Evolutionary conservation across 2,113 vertebrate species (phyloP).

Genomic region (Coptodon bakossiorum): DNA sequence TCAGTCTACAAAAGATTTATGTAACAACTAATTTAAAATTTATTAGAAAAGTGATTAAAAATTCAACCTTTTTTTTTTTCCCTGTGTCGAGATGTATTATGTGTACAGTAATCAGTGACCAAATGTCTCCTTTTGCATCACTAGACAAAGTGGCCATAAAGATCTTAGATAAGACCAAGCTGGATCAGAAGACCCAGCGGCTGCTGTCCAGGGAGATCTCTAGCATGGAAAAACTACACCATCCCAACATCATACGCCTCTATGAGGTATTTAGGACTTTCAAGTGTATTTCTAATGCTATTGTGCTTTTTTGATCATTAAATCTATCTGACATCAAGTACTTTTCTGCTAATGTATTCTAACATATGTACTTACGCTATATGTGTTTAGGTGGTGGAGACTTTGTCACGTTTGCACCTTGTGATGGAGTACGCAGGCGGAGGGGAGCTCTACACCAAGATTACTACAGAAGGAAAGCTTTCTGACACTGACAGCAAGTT

Average conservation of each 20-base stretch:
- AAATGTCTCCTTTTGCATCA: background rate
- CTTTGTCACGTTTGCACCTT: constrained; percentile 86
- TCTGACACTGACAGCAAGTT: constrained; percentile 84
- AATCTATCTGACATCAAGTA: background rate
- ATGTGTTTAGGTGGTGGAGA: constrained; percentile 83
- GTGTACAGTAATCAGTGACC: background rate
- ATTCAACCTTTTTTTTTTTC: background rate
- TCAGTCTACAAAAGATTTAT: background rate
- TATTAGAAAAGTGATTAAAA: background rate
- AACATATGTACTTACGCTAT: background rate
- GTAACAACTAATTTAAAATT: background rate
- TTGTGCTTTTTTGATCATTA: background rate
- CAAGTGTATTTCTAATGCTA: background rate
- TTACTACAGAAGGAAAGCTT: constrained; percentile 87
- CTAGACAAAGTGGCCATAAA: constrained; percentile 98
- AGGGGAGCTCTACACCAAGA: constrained; percentile 94
- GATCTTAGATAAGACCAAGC: constrained; percentile 95
- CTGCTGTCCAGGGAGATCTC: constrained; percentile 93
- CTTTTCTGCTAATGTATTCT: background rate
- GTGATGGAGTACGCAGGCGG: constrained; percentile 95
- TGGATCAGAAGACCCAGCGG: constrained; percentile 91
- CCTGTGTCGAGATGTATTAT: background rate
- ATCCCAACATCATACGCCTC: constrained; percentile 93
- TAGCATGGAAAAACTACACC: constrained; percentile 95
- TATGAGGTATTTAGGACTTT: constrained; percentile 75